Evolutionary conservation across 2,113 vertebrate species (phyloP), one percentile per base, ranked within the genome.

Genomic region (Genyomyrus donnyi): DNA sequence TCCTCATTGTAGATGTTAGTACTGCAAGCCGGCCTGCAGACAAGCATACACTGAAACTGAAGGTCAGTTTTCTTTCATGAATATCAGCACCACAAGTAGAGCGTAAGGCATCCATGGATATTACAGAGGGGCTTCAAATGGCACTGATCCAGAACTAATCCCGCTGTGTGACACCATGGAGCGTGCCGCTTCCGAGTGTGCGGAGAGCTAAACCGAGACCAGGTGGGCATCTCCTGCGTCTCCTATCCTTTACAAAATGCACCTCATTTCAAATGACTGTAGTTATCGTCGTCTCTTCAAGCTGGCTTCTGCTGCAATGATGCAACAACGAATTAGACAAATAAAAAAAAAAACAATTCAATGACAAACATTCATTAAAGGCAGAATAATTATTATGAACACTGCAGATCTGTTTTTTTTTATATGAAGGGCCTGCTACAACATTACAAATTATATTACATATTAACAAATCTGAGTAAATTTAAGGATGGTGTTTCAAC

Each of bases 301-400:
- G 19, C 27, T 89, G 89, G 89, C 89, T 48, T 89, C 89, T 10
- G 53, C 89, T 89, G 89, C 53, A 85, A 89, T 45, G 58, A 31
- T 31, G 39, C 5, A 58, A 89, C 24, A 52, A 1, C 7, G 8
- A 45, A 84, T 66, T 66, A 84, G 35, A 45, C 42, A 87, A 87
- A 35, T 11, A 87, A 86, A 42, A 46, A 53, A 48, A 50, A 31
- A 49, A 31, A 24, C 11, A 17, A 87, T 85, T n/a, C 8, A 21
- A n/a, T 42, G 21, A 85, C 46, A n/a, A 49, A 85, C 46, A 5
- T 85, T 46, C 11, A 77, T 77, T 77, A 35, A 31, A 74, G n/a
- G 10, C 11, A 31, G n/a, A 35, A 77, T 77, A 11, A 66, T 27
- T 4, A 66, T 27, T 27, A 77, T 6, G 31, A 77, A 39, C 13